phyloP scores from a whole-genome alignment of 2,888 invertebrate genomes.

The Cataglyphis altisquamis region DNA sequence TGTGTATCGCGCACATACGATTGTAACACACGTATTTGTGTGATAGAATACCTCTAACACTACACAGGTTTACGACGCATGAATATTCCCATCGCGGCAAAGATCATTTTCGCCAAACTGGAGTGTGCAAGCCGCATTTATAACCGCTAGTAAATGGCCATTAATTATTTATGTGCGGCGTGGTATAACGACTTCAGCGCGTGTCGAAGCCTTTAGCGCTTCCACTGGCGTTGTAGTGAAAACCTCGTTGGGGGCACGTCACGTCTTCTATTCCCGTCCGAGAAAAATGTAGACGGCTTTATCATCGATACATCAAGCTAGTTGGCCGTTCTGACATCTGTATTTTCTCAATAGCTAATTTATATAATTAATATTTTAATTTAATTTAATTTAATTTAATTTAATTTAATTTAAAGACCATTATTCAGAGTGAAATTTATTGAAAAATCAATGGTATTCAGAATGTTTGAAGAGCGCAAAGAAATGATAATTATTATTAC shows the following conservation, averaged over 20 bases:
- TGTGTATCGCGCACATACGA: not conserved
- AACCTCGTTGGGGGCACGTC: constrained; percentile 57
- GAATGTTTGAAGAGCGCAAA: not conserved
- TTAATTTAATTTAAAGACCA: not conserved
- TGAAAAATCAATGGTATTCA: not conserved
- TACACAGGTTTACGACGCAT: constrained; percentile 8
- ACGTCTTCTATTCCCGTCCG: constrained; percentile 59
- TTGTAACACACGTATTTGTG: not conserved
- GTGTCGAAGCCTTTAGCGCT: constrained; percentile 72
- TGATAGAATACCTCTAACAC: not conserved
- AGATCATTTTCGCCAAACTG: constrained; percentile 40
- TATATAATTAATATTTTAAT: constrained; percentile 2
- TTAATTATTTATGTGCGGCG: constrained; percentile 77
- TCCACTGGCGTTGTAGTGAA: constrained; percentile 48
- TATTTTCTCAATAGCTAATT: not conserved
- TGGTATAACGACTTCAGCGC: constrained; percentile 73
- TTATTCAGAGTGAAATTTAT: not conserved
- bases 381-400: not conserved
- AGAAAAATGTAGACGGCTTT: constrained; percentile 63
- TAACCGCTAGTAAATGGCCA: constrained; percentile 70
- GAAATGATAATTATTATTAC: not conserved
- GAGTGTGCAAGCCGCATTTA: constrained; percentile 55
- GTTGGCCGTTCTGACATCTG: not conserved
- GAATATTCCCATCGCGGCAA: constrained; percentile 69
- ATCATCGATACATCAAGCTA: constrained; percentile 58